Conservation (phyloP, 2,113 vertebrate species). For the Aegotheles bennettii region DNA sequence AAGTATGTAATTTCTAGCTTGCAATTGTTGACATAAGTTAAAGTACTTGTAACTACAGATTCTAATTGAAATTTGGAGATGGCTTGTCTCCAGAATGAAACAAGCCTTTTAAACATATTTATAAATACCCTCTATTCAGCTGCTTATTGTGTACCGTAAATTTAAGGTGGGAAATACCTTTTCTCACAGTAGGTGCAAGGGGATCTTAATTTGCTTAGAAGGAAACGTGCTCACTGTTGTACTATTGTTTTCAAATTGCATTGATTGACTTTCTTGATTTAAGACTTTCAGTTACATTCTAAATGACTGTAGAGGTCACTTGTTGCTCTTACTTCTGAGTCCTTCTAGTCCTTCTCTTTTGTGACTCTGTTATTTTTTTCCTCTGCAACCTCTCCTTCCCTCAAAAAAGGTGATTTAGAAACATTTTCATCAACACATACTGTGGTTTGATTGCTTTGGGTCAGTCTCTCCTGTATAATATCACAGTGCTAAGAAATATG, state of each 20-base stretch:
- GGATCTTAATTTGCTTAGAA: not conserved
- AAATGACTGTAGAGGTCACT: not conserved
- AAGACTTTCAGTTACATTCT: not conserved
- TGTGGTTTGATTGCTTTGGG: not conserved
- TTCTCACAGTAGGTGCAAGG: not conserved
- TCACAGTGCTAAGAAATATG: not conserved
- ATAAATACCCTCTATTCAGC: not conserved
- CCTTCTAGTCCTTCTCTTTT: not conserved
- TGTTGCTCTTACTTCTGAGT: not conserved
- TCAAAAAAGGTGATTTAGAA: not conserved
- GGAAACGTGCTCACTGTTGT: not conserved
- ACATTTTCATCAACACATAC: not conserved
- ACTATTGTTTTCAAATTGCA: not conserved
- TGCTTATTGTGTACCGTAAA: not conserved
- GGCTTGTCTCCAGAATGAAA: not conserved
- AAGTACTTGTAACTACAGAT: not conserved
- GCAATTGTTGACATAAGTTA: not conserved
- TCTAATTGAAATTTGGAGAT: not conserved
- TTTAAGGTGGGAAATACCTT: not conserved
- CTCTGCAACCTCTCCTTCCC: not conserved
- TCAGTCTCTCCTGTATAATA: not conserved
- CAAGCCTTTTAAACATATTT: not conserved
- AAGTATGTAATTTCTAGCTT: not conserved
- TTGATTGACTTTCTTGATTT: not conserved
- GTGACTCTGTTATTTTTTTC: not conserved